Evolutionary conservation across 1,140 invertebrate genomes (phyloP).

Genomic region (Diorhabda sublineata): DNA sequence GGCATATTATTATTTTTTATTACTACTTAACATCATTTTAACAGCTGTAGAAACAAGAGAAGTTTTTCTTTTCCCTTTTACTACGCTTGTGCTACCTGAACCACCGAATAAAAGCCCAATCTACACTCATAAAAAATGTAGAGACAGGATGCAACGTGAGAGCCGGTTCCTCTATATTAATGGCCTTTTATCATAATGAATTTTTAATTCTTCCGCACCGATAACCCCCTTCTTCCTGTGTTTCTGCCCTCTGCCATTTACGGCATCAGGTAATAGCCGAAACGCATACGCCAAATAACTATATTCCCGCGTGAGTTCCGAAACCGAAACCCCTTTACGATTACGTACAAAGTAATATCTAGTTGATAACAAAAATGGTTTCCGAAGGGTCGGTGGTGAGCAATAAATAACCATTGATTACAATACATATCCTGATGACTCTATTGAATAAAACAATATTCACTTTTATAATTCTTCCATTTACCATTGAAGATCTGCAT

Average conservation of each 20-base stretch:
- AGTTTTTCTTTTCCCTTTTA: background rate
- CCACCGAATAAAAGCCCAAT: background rate
- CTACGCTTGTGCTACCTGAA: background rate
- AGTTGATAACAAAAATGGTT: too few relatives aligned
- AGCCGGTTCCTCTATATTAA: background rate
- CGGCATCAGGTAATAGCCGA: background rate
- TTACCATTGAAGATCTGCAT: too few relatives aligned
- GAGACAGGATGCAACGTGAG: constrained; percentile 1
- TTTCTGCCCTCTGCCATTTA: background rate
- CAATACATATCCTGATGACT: too few relatives aligned
- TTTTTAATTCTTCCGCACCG: constrained; percentile 1
- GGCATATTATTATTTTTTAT: too few relatives aligned
- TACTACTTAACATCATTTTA: too few relatives aligned
- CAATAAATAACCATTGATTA: too few relatives aligned
- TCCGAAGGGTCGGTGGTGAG: too few relatives aligned
- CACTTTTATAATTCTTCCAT: too few relatives aligned
- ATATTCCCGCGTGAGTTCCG: background rate
- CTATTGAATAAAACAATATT: too few relatives aligned
- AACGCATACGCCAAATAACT: background rate
- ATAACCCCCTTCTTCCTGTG: constrained; percentile 1
- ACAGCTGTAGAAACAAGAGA: too few relatives aligned
- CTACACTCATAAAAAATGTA: constrained; percentile 3
- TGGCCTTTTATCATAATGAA: constrained; percentile 2
- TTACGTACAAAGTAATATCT: too few relatives aligned
- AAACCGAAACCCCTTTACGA: background rate